Evolutionary conservation across 1,140 invertebrate species (phyloP), one percentile per base, ranked within the genome.

Genomic region (Lasaia peninsularis): DNA sequence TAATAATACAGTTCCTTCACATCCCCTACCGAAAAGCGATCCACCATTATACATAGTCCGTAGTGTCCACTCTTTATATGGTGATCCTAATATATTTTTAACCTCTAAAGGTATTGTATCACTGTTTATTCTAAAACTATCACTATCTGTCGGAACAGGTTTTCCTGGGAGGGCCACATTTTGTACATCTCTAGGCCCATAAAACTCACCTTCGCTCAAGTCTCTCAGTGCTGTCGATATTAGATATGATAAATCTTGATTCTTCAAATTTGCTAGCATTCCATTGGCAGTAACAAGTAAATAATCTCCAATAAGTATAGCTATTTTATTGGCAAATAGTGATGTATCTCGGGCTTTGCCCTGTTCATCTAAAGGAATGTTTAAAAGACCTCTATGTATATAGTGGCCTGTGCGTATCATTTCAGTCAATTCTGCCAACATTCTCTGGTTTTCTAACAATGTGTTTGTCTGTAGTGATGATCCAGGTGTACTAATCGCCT

Each of bases 391-490:
- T 90, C 96, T 95, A 79, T 99, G 97, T 16, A 98, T 93, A 33
- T 98, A 91, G 83, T 97, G 95, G 56, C 96, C 96, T 32, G 96
- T 98, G 65, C 97, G 93, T 64, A 98, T 98, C 96, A 99, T 98
- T 91, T 99, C 97, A 2, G 95, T 95, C 5, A 98, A 92, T 91
- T 98, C 95, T 0, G 97, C 96, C 31, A 98, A 88, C 65, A 93
- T 93, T 73, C 95, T 89, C 89, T 98, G 97, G 67, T 94, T 93
- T 60, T 94, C 73, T 1, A 64, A 69, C 8, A 78, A 53, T 8
- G 62, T 67, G 4, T 52, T 71, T 0, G 62, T 31, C 55, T 75
- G 62, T 52, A 80, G 33, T 5, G 58, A 63, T 9, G 71, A 58
- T 37, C 60, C 61, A 33, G 78, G 37, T 8, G 84, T 90, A 82